phyloP scores from a whole-genome alignment of 2,797 vertebrate genomes.

The Gambelia wislizenii region DNA sequence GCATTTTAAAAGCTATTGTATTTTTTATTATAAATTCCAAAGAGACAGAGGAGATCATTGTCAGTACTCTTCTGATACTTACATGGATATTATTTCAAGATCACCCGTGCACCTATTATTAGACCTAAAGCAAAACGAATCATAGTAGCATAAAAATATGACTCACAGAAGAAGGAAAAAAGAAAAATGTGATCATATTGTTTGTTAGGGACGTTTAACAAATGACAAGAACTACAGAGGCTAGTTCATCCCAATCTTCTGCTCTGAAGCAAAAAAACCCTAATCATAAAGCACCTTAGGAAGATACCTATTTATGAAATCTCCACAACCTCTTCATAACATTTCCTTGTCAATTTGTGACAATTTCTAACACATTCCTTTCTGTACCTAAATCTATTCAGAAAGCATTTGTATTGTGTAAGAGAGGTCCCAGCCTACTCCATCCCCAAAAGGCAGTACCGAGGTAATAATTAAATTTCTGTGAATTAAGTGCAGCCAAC shows the following conservation, averaged over 20 bases:
- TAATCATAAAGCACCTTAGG: not conserved
- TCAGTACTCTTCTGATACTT: not conserved
- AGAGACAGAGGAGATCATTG: constrained; percentile 10
- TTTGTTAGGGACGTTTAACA: not conserved
- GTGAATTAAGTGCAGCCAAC: not conserved
- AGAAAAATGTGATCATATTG: not conserved
- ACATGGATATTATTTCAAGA: not conserved
- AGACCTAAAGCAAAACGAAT: not conserved
- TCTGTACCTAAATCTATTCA: not conserved
- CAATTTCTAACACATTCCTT: not conserved
- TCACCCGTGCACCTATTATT: not conserved
- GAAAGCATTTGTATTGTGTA: not conserved
- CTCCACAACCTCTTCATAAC: not conserved
- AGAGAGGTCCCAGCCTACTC: not conserved
- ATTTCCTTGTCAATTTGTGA: not conserved
- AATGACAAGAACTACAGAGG: not conserved
- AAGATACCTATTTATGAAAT: not conserved
- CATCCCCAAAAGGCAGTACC: not conserved
- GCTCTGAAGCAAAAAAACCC: not conserved
- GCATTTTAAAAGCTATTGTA: not conserved
- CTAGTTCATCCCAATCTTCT: not conserved
- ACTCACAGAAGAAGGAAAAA: not conserved
- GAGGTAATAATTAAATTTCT: not conserved
- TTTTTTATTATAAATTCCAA: constrained; percentile 14
- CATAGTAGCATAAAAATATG: constrained; percentile 1